Evolutionary conservation across 1,140 invertebrate genomes (phyloP), one percentile per base, ranked within the genome.

Genomic region (Gonatopus flavifemur): DNA sequence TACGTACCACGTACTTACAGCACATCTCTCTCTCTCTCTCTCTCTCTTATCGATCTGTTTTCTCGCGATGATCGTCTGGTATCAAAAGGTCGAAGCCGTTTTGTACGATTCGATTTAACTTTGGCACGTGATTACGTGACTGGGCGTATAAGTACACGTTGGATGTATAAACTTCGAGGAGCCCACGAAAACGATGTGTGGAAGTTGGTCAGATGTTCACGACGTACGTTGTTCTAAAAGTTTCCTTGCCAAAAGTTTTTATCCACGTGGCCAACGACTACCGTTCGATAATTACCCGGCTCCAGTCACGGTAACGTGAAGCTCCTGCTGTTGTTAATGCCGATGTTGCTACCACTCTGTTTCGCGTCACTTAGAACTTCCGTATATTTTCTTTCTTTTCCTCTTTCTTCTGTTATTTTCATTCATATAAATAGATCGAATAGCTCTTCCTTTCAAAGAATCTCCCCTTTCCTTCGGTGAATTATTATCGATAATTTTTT

Each of bases 61-160:
- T n/a, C n/a, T n/a, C n/a, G n/a, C n/a, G n/a, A n/a, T n/a, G n/a
- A n/a, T n/a, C n/a, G n/a, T n/a, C n/a, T n/a, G n/a, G n/a, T n/a
- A n/a, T n/a, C n/a, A n/a, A n/a, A n/a, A n/a, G n/a, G n/a, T n/a
- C n/a, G n/a, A n/a, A n/a, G n/a, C n/a, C n/a, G n/a, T n/a, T n/a
- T n/a, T n/a, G n/a, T n/a, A n/a, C n/a, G n/a, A n/a, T n/a, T 55
- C 39, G 42, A 60, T 60, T 59, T 47, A 60, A 59, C 46, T 60
- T 60, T 40, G n/a, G 10, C 35, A 31, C 41, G 13, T 41, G 49
- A 55, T 55, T 46, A 36, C 52, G 19, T 36, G 48, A 18, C 52
- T 25, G 35, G 33, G 42, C 16, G 44, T 36, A 45, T 30, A 13
- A 8, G 39, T 30, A 49, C 32, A 49, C n/a, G n/a, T n/a, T n/a